Evolutionary conservation across 2,113 vertebrate species (phyloP), one percentile per base, ranked within the genome.

Genomic region (Cynopterus brachyotis): DNA sequence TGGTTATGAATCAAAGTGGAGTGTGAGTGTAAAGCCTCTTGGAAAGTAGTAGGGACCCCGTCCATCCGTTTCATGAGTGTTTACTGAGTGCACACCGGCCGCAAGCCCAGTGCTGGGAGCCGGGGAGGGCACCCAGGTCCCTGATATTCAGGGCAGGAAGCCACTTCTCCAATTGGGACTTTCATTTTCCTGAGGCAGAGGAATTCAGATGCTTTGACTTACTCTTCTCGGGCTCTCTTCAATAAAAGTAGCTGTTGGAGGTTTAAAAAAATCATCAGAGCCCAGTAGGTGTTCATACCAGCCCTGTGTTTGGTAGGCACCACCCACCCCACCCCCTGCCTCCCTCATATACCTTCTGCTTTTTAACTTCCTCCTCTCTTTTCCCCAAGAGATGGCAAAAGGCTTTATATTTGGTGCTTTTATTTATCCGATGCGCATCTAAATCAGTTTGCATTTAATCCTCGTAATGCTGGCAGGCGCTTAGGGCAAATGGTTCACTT

Each of bases 371-470:
- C 59, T 76, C 80, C 70, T 60, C 22, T 22, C 66, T 82, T 75
- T 45, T 89, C 42, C 45, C 83, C 3, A 8, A 42, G 17, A 15
- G 95, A 80, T 92, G 79, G 91, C 1, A 50, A 82, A 90, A 76
- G 40, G n/a, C 79, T 95, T 94, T 67, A 19, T 79, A 87, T 95
- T 86, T 72, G 5, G 78, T 83, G 80, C 82, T 93, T 96, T 91
- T 82, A 59, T 97, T 96, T 95, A 97, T 79, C 73, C 69, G 3
- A 35, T 94, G 90, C 96, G 73, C 89, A 87, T 80, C 95, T 83
- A 93, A 97, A 83, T 96, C 94, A 83, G 78, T 89, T 96, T 66
- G 84, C 81, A 19, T 75, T 91, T 87, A 93, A 96, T 95, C 94
- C 86, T 86, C 67, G 9, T 69, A 86, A 87, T 60, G 50, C 92